phyloP scores from a whole-genome alignment of 2,113 vertebrate species.

The Austrofundulus limnaeus region DNA sequence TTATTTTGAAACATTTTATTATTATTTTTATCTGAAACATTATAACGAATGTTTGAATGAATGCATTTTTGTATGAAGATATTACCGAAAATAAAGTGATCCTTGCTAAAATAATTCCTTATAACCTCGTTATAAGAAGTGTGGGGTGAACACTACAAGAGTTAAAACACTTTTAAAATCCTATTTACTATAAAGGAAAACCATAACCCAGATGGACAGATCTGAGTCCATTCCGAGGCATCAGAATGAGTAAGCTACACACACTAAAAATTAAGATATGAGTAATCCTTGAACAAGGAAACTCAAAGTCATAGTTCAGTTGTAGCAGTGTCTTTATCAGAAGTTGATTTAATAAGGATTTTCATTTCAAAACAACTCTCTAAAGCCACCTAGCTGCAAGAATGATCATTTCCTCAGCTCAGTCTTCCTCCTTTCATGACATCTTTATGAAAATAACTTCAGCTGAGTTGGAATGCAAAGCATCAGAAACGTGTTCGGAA shows the following conservation, averaged over 20 bases:
- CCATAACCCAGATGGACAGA: neutral
- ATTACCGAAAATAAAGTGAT: too few species aligned
- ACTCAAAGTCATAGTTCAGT: slow-evolving; percentile 1
- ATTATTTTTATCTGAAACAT: too few species aligned
- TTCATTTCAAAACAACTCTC: neutral
- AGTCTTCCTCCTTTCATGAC: neutral
- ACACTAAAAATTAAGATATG: neutral
- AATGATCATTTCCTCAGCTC: neutral
- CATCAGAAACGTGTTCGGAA: slow-evolving; percentile 28
- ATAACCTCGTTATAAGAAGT: too few species aligned
- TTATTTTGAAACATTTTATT: too few species aligned
- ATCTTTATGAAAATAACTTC: neutral
- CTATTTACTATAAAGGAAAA: neutral
- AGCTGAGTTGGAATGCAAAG: slow-evolving; percentile 20
- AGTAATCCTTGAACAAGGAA: slow-evolving; percentile 12
- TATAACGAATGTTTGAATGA: too few species aligned
- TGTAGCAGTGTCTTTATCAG: neutral
- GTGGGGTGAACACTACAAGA: too few species aligned
- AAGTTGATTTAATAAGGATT: slow-evolving; percentile 1
- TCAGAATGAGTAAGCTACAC: neutral
- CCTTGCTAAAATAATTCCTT: too few species aligned
- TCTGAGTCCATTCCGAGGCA: neutral
- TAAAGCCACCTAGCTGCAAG: neutral
- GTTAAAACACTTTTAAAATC: too few species aligned
- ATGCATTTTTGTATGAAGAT: too few species aligned